Percentiles rank a stretch among this genome's conserved stretches.
phyloP scores from a whole-genome alignment of 2,888 invertebrate genomes.

The Amblyjoppa proteus region DNA sequence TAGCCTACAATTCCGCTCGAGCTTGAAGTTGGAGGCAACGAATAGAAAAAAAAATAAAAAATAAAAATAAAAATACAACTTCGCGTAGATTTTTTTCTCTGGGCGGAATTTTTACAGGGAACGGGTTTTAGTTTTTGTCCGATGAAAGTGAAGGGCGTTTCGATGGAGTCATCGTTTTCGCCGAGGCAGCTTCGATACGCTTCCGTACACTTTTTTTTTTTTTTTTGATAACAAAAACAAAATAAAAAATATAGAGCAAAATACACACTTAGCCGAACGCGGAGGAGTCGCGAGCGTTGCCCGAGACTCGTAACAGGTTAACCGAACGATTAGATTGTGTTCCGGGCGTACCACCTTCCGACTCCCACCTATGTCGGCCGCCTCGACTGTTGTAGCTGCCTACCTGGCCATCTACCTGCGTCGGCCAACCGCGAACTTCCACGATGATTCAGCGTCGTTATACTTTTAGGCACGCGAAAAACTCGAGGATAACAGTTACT shows the following conservation, averaged over 20 bases:
- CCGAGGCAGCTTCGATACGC: background rate
- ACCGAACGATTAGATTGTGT: slow-evolving; percentile 33
- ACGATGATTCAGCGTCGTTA: slow-evolving; percentile 44
- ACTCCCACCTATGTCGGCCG: slow-evolving; percentile 15
- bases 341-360: slow-evolving; percentile 53
- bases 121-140: background rate
- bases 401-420: slow-evolving; percentile 26
- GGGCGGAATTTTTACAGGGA: background rate
- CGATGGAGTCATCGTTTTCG: background rate
- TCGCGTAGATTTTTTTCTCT: background rate
- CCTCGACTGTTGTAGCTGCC: slow-evolving; percentile 7
- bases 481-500: slow-evolving; percentile 18
- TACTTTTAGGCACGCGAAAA: slow-evolving; percentile 48
- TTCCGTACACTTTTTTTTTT: background rate
- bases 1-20: slow-evolving; percentile 26
- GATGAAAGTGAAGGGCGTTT: background rate
- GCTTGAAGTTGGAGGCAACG: slow-evolving; percentile 19
- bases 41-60: background rate
- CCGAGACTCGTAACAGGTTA: slow-evolving; percentile 40
- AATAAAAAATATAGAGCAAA: background rate
- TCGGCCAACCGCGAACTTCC: slow-evolving; percentile 12
- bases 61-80: background rate
- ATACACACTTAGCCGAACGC: no score
- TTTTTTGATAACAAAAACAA: background rate
- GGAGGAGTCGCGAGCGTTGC: slow-evolving; percentile 18